Evolutionary conservation across 2,888 invertebrate genomes (phyloP), one percentile per base, ranked within the genome.

Genomic region (Cryptus armator): DNA sequence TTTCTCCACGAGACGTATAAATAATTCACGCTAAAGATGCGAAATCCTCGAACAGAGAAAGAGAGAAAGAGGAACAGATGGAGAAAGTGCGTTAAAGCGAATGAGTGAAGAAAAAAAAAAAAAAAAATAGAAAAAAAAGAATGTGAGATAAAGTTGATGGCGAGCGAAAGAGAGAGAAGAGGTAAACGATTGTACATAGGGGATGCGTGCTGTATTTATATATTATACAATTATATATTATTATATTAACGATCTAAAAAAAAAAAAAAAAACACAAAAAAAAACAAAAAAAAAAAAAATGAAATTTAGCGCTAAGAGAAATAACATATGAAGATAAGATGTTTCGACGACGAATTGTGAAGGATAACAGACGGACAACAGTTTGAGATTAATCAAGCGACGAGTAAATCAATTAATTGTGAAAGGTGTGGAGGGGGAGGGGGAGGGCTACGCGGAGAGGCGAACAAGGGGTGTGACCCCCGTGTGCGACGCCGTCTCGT

Each of bases 191-290:
- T 90, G 89, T 91, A 91, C 78, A 91, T 91, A 90, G 87, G 83
- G 89, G 87, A 89, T 90, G 90, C 88, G 89, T 91, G 87, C 84
- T 88, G 89, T 91, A 91, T 88, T 88, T 87, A 90, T 89, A 89
- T 88, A 87, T 88, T 86, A 89, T 86, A 86, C 77, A 83, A 81
- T 86, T 84, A 81, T 79, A 83, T 80, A 81, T 84, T 84, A 81
- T 83, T 84, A 84, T 74, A 86, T 78, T 83, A 79, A 86, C 83
- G 74, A 86, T 66, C 84, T 81, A 84, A 86, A 79, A 71, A 56
- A 80, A 78, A 59, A 29, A 64, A 80, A 78, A 59, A 29, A 64
- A 84, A 86, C 76, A 74, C 56, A 80, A 78, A 59, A 29, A 64
- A 84, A 86, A 76, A 74, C 56, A 80, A 78, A 59, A 29, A 56